phyloP scores from a whole-genome alignment of 2,113 vertebrate species.

The Stictonetta naevosa region DNA sequence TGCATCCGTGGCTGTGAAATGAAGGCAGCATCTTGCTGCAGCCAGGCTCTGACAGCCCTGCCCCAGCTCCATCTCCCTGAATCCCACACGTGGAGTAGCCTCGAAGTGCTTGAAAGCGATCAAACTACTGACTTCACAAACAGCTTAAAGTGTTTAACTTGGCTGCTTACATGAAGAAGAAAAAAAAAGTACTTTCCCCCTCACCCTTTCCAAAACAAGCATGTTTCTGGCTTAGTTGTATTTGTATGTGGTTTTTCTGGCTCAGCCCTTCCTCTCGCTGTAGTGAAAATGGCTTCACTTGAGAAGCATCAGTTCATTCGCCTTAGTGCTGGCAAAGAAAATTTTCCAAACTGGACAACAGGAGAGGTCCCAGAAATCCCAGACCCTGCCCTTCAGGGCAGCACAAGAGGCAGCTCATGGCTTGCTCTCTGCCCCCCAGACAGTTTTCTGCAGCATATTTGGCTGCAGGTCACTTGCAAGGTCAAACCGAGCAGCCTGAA shows the following conservation, averaged over 20 bases:
- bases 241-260: not conserved
- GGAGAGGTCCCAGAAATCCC: not conserved
- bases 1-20: accelerated
- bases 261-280: not conserved
- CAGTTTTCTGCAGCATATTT: not conserved
- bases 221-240: not conserved
- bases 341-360: not conserved
- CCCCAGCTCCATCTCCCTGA: not conserved
- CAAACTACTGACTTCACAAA: not conserved
- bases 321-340: not conserved
- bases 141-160: not conserved
- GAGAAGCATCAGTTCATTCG: not conserved
- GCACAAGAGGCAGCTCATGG: accelerated
- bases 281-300: not conserved
- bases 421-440: not conserved
- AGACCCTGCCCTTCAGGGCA: not conserved
- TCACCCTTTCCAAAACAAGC: not conserved
- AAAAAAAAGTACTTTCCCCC: not conserved
- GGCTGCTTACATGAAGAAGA: not conserved
- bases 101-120: not conserved
- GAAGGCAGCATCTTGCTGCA: accelerated
- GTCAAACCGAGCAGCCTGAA: not conserved
- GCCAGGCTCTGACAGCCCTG: accelerated
- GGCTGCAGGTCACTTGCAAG: not conserved
- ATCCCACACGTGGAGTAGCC: not conserved